Evolutionary conservation across 2,888 invertebrate species (phyloP).

Genomic region (Stegophylla sp.): DNA sequence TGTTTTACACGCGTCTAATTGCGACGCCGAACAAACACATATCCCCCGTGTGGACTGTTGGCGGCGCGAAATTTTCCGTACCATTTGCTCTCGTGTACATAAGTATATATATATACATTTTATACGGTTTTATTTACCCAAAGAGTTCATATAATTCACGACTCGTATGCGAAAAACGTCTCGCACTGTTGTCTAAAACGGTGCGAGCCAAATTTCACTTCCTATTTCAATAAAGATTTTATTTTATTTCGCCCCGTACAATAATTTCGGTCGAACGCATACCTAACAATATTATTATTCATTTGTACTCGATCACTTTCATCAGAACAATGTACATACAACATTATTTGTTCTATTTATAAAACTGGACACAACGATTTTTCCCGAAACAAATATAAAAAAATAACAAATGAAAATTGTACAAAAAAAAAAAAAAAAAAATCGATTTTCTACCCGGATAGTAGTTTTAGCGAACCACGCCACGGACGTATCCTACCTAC

Average conservation of each 20-base stretch:
- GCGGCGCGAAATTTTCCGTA: conserved; percentile 6
- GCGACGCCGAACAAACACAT: not conserved
- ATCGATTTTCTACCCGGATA: too few species aligned
- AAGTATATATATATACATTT: not conserved
- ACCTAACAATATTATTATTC: too few species aligned
- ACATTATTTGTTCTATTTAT: too few species aligned
- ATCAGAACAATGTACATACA: too few species aligned
- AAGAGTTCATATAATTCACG: not conserved
- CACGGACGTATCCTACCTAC: too few species aligned
- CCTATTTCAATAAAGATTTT: not conserved
- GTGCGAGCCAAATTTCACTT: not conserved
- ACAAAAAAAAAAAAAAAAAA: too few species aligned
- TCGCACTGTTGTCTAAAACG: not conserved
- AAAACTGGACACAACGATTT: too few species aligned
- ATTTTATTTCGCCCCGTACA: not conserved
- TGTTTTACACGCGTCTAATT: not conserved
- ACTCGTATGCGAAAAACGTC: conserved; percentile 7
- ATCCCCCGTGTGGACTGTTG: not conserved
- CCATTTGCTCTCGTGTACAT: not conserved
- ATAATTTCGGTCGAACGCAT: too few species aligned
- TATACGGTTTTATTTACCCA: conserved; percentile 1
- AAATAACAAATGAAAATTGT: too few species aligned
- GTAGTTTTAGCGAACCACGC: too few species aligned
- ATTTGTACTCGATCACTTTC: too few species aligned
- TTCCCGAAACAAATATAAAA: too few species aligned